phyloP scores from a whole-genome alignment of 2,888 invertebrate species.

The Andrena camellia region DNA sequence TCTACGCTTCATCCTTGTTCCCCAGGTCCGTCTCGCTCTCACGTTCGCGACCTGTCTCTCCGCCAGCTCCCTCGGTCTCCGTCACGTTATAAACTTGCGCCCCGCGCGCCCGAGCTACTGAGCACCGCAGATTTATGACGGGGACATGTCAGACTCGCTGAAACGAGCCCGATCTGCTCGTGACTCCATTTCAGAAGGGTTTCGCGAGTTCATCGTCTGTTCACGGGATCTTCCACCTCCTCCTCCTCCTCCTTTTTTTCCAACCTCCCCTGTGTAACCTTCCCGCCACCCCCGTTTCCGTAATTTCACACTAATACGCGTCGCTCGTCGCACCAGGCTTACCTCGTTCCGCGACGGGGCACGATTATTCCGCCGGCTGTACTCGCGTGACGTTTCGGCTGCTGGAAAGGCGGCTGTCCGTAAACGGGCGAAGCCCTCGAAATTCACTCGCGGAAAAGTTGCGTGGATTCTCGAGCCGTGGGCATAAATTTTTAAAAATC shows the following conservation, averaged over 20 bases:
- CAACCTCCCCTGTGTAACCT: background rate
- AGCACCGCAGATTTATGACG: slow-evolving; percentile 80
- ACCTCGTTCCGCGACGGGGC: slow-evolving; percentile 23
- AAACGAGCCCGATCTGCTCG: slow-evolving; percentile 77
- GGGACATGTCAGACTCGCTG: slow-evolving; percentile 76
- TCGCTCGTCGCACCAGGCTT: background rate
- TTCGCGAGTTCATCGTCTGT: slow-evolving; percentile 43
- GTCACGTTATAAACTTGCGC: slow-evolving; percentile 78
- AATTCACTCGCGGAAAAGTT: background rate
- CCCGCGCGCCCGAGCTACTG: slow-evolving; percentile 63
- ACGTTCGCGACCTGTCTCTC: slow-evolving; percentile 21
- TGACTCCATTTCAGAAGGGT: slow-evolving; percentile 73
- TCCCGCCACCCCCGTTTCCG: background rate
- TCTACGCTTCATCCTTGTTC: slow-evolving; percentile 15
- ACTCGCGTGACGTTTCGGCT: background rate
- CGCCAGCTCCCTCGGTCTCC: slow-evolving; percentile 56
- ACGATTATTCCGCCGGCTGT: slow-evolving; percentile 12
- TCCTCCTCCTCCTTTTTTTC: slow-evolving; percentile 8
- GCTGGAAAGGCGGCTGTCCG: background rate
- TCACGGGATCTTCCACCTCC: slow-evolving; percentile 3
- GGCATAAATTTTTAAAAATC: slow-evolving; percentile 6
- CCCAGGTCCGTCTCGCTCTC: slow-evolving; percentile 28
- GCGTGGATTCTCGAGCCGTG: background rate
- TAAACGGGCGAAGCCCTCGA: background rate
- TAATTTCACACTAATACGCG: slow-evolving; percentile 28